Percentiles rank a stretch among this genome's conserved stretches.
These are phyloP conservation scores for Pogonognathellus flavescens DNA, from an alignment of 1,140 invertebrate species.

Conservation along the genomic window DNA sequence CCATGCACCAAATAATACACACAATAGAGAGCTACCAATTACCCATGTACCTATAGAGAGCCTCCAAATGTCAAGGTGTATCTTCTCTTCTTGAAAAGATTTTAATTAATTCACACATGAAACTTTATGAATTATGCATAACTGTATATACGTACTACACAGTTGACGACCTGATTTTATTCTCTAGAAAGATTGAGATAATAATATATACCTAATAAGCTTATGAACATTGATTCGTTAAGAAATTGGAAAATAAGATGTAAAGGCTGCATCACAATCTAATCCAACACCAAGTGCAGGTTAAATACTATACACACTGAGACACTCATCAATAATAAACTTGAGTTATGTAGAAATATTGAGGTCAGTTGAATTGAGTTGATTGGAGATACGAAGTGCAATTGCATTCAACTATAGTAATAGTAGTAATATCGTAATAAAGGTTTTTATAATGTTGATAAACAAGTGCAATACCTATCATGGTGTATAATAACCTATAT, in stretches of 20 bases:
- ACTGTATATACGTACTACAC: background rate
- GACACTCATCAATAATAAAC: constrained; percentile 25
- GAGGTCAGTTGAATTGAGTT: constrained; percentile 19
- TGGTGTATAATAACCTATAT: too few species aligned
- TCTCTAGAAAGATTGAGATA: background rate
- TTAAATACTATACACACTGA: background rate
- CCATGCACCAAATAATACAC: background rate
- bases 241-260: constrained; percentile 8
- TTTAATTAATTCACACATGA: constrained; percentile 28
- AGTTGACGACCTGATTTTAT: constrained; percentile 32
- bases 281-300: background rate
- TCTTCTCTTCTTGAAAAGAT: constrained; percentile 11
- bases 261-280: background rate
- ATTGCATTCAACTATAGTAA: background rate
- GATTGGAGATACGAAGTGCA: too few species aligned
- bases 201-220: background rate
- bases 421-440: background rate
- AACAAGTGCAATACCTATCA: background rate
- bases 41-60: too few species aligned
- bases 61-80: background rate
- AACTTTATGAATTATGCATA: background rate
- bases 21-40: constrained; percentile 3
- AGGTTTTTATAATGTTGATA: background rate
- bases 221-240: constrained; percentile 17
- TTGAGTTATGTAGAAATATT: background rate